These are phyloP conservation scores for Tipula lateralis DNA, from an alignment of 2,888 invertebrate species.

Conservation along the genomic window DNA sequence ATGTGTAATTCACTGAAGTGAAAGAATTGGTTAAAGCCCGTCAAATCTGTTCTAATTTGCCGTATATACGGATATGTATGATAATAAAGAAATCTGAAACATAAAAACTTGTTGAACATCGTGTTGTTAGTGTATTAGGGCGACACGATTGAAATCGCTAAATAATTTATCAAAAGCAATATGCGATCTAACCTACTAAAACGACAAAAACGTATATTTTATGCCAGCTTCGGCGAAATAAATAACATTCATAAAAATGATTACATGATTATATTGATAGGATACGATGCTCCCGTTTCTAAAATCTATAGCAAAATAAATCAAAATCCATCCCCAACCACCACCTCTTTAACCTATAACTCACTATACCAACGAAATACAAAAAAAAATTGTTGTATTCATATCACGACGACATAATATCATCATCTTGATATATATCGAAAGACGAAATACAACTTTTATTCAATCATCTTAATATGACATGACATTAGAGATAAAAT, in stretches of 20 bases:
- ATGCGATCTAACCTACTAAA: no score
- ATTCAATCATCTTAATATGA: not conserved
- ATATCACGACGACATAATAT: not conserved
- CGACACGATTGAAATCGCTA: not conserved
- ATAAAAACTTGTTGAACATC: not conserved
- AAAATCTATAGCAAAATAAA: not conserved
- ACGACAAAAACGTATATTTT: not conserved
- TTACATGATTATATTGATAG: not conserved
- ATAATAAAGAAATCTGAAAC: not conserved
- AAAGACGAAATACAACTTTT: not conserved
- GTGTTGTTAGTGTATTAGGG: not conserved
- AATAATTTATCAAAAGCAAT: not conserved
- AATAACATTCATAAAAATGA: not conserved
- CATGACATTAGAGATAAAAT: not conserved
- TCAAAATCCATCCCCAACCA: not conserved
- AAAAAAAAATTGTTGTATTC: not conserved
- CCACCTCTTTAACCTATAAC: not conserved
- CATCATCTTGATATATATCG: not conserved
- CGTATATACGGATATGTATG: not conserved
- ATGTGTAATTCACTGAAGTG: not conserved
- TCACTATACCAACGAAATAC: not conserved
- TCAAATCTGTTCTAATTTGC: not conserved
- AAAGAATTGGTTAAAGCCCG: not conserved
- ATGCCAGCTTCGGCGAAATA: not conserved
- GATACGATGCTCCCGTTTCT: not conserved